Evolutionary conservation across 2,113 vertebrate species (phyloP), one percentile per base, ranked within the genome.

Genomic region (Mesitornis unicolor): DNA sequence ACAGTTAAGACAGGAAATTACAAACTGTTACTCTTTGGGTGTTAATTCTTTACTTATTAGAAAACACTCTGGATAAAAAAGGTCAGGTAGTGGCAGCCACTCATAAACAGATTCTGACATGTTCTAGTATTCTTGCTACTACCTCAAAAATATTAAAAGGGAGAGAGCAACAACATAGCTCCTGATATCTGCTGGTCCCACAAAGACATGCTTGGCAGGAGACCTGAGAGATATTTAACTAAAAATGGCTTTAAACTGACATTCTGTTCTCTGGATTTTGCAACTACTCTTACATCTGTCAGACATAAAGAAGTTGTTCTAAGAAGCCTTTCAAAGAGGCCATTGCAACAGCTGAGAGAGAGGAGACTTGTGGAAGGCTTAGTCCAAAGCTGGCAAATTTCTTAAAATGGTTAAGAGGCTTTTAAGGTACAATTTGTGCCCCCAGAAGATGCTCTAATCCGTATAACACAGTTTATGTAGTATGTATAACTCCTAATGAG

Each of bases 1-100:
- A 92, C 51, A 88, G 87, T 71, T 93, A 86, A 95, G 38, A 73
- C 57, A 92, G 90, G 64, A 95, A 94, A 94, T 94, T 90, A 93
- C 45, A 86, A 94, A 90, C 82, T 77, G 68, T 83, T 81, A 77
- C 22, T 70, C 47, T 85, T 86, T 48, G 68, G 43, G n/a, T 78
- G 60, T 6, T 96, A 96, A 94, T 94, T 95, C 67, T 67, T 85
- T 51, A 85, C 84, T 88, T 90, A 86, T 86, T 95, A 93, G 75
- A 90, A 93, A 97, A 81, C 64, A 80, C 51, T 82, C 43, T n/a
- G 31, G 18, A 38, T 74, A 53, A 80, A 85, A 94, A 90, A 67
- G 90, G 93, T 94, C 85, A 88, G 38, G 24, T 40, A 77, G 51
- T 75, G 64, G 38, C 75, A 90, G 31, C 22, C 45, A 90, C 68